Evolutionary conservation across 2,888 invertebrate species (phyloP).

Genomic region (Abscondita cerata): DNA sequence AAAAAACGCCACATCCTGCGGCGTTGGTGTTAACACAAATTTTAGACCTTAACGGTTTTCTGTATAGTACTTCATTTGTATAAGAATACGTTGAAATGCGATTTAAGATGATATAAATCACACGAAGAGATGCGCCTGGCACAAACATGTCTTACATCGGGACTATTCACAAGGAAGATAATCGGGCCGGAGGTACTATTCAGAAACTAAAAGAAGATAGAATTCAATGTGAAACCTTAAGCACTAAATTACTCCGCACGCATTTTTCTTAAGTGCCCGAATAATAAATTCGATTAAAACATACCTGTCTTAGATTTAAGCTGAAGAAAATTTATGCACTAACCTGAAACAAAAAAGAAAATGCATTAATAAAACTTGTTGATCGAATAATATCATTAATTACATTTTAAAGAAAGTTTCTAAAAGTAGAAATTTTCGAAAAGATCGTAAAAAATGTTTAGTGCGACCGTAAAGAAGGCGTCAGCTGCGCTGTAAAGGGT

Average conservation of each 20-base stretch:
- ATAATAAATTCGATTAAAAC: neutral
- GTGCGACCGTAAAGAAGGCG: conserved; percentile 18
- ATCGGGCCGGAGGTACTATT: conserved; percentile 31
- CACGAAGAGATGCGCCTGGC: conserved; percentile 32
- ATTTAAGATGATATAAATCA: conserved; percentile 43
- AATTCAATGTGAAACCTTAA: conserved; percentile 27
- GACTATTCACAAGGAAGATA: conserved; percentile 31
- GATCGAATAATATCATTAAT: conserved; percentile 14
- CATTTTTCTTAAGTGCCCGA: neutral
- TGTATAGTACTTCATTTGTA: conserved; percentile 42
- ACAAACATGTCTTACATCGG: conserved; percentile 33
- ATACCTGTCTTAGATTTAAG: neutral
- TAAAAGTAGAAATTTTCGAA: conserved; percentile 11
- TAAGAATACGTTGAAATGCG: conserved; percentile 41
- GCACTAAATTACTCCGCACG: conserved; percentile 27
- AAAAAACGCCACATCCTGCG: conserved; percentile 35
- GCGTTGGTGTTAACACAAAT: conserved; percentile 42
- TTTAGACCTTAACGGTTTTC: conserved; percentile 40
- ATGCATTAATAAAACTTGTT: neutral
- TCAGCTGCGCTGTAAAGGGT: conserved; percentile 22
- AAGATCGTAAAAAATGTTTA: conserved; percentile 17
- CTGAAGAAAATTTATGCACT: neutral
- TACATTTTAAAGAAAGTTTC: conserved; percentile 12
- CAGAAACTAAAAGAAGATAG: conserved; percentile 29
- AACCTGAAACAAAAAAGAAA: conserved; percentile 9